Conservation (phyloP, 1,140 invertebrate genomes). For the Habropoda laboriosa region DNA sequence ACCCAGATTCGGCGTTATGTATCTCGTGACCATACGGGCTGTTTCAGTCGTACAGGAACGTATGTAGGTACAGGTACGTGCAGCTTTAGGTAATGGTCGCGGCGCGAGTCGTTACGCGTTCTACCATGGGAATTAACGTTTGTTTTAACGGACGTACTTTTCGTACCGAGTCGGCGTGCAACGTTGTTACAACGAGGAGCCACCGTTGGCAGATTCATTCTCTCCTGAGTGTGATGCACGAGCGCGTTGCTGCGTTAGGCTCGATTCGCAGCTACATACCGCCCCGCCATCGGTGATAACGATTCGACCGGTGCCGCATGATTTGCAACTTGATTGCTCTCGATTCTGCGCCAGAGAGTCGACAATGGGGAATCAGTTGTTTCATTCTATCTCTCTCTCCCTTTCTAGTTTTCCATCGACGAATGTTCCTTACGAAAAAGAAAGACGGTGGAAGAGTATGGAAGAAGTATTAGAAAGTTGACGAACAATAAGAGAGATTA, state of each 20-base stretch:
- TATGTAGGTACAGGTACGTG: background rate
- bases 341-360: background rate
- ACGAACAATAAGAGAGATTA: no score
- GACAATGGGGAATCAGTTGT: background rate
- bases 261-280: background rate
- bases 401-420: no score
- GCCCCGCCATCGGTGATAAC: background rate
- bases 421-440: no score
- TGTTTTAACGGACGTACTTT: constrained; percentile 61
- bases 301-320: background rate
- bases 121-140: constrained; percentile 56
- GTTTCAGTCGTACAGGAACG: constrained; percentile 7
- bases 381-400: no score
- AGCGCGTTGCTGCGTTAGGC: background rate
- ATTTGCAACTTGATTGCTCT: constrained; percentile 36
- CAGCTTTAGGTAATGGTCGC: constrained; percentile 46
- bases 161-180: constrained; percentile 33
- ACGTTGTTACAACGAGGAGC: constrained; percentile 3
- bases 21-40: constrained; percentile 8
- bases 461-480: no score
- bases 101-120: constrained; percentile 42
- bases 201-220: constrained; percentile 27
- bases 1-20: constrained; percentile 40
- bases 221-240: constrained; percentile 19
- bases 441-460: no score